These are phyloP conservation scores for Numida meleagris DNA, from an alignment of 2,113 vertebrate genomes.

Conservation along the genomic window DNA sequence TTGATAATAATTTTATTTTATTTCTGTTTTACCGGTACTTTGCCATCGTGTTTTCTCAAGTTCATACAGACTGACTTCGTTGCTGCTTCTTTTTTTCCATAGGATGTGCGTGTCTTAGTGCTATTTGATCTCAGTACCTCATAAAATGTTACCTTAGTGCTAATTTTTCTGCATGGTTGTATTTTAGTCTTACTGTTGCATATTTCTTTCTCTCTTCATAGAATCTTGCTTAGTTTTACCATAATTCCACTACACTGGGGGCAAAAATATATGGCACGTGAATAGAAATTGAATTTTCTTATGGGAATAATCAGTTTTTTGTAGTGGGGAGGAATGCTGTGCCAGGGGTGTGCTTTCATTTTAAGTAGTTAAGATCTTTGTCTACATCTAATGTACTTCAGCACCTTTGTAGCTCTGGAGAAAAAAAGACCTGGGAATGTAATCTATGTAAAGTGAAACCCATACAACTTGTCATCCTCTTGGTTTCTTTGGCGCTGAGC, in stretches of 20 bases:
- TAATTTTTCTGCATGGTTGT: constrained; percentile 19
- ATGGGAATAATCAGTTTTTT: constrained; percentile 32
- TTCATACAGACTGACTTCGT: background rate
- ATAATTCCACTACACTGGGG: background rate
- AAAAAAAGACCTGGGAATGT: background rate
- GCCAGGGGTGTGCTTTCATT: background rate
- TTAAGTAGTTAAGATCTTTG: background rate
- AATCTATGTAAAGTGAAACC: background rate
- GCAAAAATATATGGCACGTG: background rate
- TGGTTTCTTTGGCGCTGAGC: constrained; percentile 18
- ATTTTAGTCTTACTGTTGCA: background rate
- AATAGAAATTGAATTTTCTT: constrained; percentile 50
- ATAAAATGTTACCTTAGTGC: background rate
- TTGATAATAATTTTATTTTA: background rate
- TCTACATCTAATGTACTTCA: background rate
- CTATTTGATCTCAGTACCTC: background rate
- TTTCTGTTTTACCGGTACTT: background rate
- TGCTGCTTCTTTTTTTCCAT: background rate
- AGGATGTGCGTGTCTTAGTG: background rate
- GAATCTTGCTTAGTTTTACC: background rate
- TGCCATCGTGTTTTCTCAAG: constrained; percentile 25
- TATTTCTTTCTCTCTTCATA: background rate
- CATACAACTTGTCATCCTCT: background rate
- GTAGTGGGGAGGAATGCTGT: background rate
- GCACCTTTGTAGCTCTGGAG: background rate